These are phyloP conservation scores for Pelosia muscerda DNA, from an alignment of 2,888 invertebrate genomes.

Conservation along the genomic window DNA sequence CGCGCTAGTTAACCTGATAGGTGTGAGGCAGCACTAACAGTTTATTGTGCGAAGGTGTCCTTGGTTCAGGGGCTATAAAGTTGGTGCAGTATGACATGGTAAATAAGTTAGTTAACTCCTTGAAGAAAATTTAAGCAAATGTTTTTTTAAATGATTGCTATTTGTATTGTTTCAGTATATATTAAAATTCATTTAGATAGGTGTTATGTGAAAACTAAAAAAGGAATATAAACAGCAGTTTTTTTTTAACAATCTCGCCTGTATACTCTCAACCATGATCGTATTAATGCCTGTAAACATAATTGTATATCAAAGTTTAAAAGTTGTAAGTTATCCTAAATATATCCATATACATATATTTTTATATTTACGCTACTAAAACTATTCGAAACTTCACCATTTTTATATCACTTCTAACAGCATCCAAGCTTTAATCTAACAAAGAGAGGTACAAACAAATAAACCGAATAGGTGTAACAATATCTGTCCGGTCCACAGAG, in stretches of 20 bases:
- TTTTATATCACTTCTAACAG: constrained; percentile 23
- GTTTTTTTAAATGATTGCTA: neutral
- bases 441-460: constrained; percentile 42
- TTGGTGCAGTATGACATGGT: neutral
- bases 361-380: neutral
- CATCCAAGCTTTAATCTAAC: constrained; percentile 37
- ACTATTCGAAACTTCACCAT: neutral
- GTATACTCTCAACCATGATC: too few species aligned
- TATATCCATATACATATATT: neutral
- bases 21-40: constrained; percentile 41
- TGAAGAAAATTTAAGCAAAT: constrained; percentile 12
- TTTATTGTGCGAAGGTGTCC: constrained; percentile 35
- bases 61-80: constrained; percentile 1
- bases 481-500: constrained; percentile 51
- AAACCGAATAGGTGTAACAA: constrained; percentile 55
- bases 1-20: constrained; percentile 60
- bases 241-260: too few species aligned
- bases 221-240: too few species aligned
- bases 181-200: neutral
- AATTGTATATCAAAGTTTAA: too few species aligned
- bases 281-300: too few species aligned
- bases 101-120: constrained; percentile 9
- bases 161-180: neutral
- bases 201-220: too few species aligned
- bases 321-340: too few species aligned